Base-by-base conservation (phyloP, 2,797 vertebrate species). In the Melanotaenia pygmaea region DNA sequence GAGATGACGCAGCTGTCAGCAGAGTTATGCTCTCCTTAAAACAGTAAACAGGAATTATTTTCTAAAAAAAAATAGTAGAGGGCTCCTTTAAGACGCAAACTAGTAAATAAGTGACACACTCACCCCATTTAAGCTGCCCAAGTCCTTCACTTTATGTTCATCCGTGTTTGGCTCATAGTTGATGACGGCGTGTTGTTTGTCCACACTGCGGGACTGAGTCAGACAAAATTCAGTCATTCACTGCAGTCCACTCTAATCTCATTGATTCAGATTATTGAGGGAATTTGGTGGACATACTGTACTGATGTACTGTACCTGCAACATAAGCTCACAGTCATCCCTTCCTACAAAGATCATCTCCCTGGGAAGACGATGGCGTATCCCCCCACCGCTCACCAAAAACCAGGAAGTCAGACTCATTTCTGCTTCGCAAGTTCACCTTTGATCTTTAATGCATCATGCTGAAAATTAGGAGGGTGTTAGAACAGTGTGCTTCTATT, bases 401-500 rank as follows among this genome's bases (percentile, higher is more conserved):
- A 99, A 99, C 98, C 98, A 99, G 80, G 97, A 97, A 85, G 98
- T 98, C 93, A 99, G 94, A 94, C 97, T 99, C 97, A 99, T 98
- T 81, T 89, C 89, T 84, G 86, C 85, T 69, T 85, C 70, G 13
- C 18, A n/a, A 63, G 81, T 60, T 85, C 80, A 79, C 77, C 82
- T 77, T 45, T 61, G 80, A 87, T 82, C 88, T 86, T 92, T 95
- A 96, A 81, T 82, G 90, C 95, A 95, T 95, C 91, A 95, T 96
- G 77, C 73, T 89, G 64, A 58, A 67, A 78, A 80, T 40, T 70
- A 66, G 26, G 13, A 30, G 18, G 62, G 34, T 4, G 45, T 71
- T 14, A 11, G 12, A 37, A 12, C 32, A 9, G 18, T 12, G 12
- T 18, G 53, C 14, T 6, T 7, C 1, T 10, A 35, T 74, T 5